These are phyloP conservation scores for Masticophis lateralis DNA, from an alignment of 2,797 vertebrate species.

Conservation along the genomic window DNA sequence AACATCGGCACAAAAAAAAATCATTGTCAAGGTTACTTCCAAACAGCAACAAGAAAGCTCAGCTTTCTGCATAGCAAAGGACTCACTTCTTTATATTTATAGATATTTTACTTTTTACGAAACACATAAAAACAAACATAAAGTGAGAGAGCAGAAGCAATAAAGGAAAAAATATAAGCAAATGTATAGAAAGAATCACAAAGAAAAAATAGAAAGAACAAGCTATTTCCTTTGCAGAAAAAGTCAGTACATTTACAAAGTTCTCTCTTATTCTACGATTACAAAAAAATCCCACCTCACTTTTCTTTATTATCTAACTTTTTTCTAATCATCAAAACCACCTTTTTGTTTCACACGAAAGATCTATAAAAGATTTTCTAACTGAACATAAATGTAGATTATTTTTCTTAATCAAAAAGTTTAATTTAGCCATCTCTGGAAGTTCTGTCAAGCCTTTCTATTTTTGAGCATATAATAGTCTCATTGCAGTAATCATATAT, in stretches of 20 bases:
- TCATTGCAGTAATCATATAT: not conserved
- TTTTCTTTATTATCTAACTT: not conserved
- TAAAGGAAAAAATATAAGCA: not conserved
- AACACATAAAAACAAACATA: too few species aligned
- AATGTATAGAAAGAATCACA: not conserved
- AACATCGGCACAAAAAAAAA: not conserved
- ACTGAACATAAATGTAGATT: not conserved
- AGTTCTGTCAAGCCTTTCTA: too few species aligned
- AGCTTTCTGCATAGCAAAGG: not conserved
- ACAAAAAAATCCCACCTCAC: not conserved
- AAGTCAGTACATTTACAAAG: not conserved
- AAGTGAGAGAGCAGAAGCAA: too few species aligned
- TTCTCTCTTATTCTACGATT: not conserved
- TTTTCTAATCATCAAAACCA: not conserved
- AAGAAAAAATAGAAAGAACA: not conserved
- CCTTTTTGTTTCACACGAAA: not conserved
- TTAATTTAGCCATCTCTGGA: too few species aligned
- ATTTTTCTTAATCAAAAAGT: too few species aligned
- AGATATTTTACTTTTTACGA: too few species aligned
- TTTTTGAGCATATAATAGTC: not conserved
- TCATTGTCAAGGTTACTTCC: not conserved
- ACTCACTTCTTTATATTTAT: not conserved
- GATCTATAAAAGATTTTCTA: not conserved
- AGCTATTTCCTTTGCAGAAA: not conserved
- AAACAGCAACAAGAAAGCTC: not conserved